A percentile compares a stretch with the other conserved stretches of the same genome.
These are phyloP conservation scores for Pedicia rivosa DNA, from an alignment of 2,888 invertebrate genomes.

Conservation along the genomic window DNA sequence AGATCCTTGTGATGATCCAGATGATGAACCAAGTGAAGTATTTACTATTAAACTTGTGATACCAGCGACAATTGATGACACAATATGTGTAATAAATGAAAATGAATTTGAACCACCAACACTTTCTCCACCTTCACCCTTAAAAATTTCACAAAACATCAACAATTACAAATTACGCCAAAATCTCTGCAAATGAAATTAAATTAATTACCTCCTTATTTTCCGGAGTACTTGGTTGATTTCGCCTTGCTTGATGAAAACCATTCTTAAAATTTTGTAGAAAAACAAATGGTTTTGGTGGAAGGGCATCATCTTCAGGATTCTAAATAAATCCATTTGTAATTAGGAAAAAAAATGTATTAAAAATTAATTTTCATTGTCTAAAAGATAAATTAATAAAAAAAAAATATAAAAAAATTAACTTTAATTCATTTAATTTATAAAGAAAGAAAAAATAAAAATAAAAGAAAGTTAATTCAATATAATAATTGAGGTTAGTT, in stretches of 20 bases:
- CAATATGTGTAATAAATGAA: slow-evolving; percentile 25
- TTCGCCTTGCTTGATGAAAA: slow-evolving; percentile 18
- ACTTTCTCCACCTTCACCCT: not conserved
- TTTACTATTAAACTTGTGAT: slow-evolving; percentile 23
- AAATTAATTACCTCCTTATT: too few relatives aligned
- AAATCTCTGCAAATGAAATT: too few relatives aligned
- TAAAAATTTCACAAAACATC: too few relatives aligned
- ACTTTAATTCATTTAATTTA: too few relatives aligned
- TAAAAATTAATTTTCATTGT: not conserved
- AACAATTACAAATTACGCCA: too few relatives aligned
- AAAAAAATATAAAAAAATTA: too few relatives aligned
- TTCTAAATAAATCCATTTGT: slow-evolving; percentile 18
- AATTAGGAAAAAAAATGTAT: slow-evolving; percentile 7
- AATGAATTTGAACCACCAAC: slow-evolving; percentile 21
- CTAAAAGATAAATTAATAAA: too few relatives aligned
- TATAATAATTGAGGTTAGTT: too few relatives aligned
- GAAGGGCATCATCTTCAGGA: slow-evolving; percentile 27
- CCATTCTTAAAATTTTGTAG: slow-evolving; percentile 21
- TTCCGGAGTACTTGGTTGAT: not conserved
- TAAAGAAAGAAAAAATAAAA: too few relatives aligned
- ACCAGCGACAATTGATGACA: slow-evolving; percentile 24
- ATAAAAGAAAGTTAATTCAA: too few relatives aligned
- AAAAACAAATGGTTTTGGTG: slow-evolving; percentile 24
- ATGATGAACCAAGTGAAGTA: slow-evolving; percentile 24
- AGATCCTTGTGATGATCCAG: slow-evolving; percentile 25